Conservation (phyloP, 2,113 vertebrate species). For the Cottus gobio region DNA sequence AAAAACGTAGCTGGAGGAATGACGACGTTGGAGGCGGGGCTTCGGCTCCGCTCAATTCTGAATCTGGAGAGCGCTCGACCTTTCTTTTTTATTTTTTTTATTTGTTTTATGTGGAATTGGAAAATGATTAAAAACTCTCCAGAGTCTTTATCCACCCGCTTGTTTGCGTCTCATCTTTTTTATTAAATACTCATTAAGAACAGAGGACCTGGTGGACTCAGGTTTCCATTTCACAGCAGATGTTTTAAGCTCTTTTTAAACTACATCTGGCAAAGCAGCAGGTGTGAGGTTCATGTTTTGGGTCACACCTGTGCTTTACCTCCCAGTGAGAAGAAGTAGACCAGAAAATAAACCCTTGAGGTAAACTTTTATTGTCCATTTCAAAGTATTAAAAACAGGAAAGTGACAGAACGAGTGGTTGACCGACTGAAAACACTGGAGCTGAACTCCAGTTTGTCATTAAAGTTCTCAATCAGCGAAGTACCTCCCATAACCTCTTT, state of each 20-base stretch:
- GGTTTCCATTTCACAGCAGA: too few species aligned
- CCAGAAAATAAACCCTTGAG: not conserved
- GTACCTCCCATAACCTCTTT: not conserved
- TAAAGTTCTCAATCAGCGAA: not conserved
- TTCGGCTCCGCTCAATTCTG: slow-evolving; percentile 38
- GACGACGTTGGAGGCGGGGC: not conserved
- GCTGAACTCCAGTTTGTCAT: not conserved
- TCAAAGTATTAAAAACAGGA: not conserved
- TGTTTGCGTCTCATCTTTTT: not conserved
- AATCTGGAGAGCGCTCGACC: slow-evolving; percentile 55
- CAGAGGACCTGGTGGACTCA: too few species aligned
- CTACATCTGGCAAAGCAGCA: not conserved
- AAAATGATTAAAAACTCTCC: slow-evolving; percentile 71
- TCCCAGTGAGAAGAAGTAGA: not conserved
- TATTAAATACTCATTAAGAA: too few species aligned
- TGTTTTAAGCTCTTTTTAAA: not conserved
- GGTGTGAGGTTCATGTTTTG: too few species aligned
- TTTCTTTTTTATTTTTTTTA: slow-evolving; percentile 78
- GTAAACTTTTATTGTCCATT: not conserved
- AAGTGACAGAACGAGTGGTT: not conserved
- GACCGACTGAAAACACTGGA: too few species aligned
- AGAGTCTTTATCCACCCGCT: slow-evolving; percentile 54
- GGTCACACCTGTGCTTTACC: too few species aligned
- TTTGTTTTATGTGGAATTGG: slow-evolving; percentile 79
- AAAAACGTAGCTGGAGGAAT: slow-evolving; percentile 17